Evolutionary conservation across 2,888 invertebrate genomes (phyloP).

Genomic region (Tolmerus cingulatus): DNA sequence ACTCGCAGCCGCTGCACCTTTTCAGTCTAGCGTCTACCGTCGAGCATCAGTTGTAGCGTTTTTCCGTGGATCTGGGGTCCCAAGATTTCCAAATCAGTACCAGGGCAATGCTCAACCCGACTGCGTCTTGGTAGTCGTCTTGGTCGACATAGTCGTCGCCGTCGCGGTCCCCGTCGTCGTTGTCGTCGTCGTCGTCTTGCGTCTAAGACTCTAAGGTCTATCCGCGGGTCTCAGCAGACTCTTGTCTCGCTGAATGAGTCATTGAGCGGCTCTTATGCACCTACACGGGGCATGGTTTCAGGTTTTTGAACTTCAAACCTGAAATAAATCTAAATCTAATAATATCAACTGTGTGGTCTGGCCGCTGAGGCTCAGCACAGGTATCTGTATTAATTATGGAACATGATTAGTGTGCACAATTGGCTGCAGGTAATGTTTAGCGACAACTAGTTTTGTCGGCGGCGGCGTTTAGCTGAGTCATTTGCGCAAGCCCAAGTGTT

Average conservation of each 20-base stretch:
- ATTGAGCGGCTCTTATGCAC: constrained; percentile 46
- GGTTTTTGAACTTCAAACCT: constrained; percentile 50
- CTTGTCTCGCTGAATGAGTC: constrained; percentile 40
- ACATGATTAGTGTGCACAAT: constrained; percentile 49
- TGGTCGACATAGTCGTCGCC: background rate
- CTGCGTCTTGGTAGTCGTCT: background rate
- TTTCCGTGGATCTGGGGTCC: constrained; percentile 24
- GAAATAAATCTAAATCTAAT: constrained; percentile 46
- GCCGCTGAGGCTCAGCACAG: constrained; percentile 42
- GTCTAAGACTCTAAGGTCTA: background rate
- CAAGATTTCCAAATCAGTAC: constrained; percentile 33
- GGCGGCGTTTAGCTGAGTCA: constrained; percentile 41
- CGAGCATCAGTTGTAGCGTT: background rate
- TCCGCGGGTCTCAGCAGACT: constrained; percentile 27
- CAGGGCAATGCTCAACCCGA: background rate
- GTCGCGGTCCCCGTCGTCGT: background rate
- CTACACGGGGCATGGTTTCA: constrained; percentile 48
- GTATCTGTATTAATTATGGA: constrained; percentile 49
- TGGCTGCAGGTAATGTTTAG: constrained; percentile 46
- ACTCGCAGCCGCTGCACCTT: constrained; percentile 29
- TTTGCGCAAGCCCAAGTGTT: constrained; percentile 34
- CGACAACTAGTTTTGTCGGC: constrained; percentile 48
- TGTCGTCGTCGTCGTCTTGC: background rate
- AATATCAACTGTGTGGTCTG: constrained; percentile 46
- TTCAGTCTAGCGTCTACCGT: constrained; percentile 12